Evolutionary conservation across 1,140 invertebrate genomes (phyloP), one percentile per base, ranked within the genome.

Genomic region (Heliothis subflexa): DNA sequence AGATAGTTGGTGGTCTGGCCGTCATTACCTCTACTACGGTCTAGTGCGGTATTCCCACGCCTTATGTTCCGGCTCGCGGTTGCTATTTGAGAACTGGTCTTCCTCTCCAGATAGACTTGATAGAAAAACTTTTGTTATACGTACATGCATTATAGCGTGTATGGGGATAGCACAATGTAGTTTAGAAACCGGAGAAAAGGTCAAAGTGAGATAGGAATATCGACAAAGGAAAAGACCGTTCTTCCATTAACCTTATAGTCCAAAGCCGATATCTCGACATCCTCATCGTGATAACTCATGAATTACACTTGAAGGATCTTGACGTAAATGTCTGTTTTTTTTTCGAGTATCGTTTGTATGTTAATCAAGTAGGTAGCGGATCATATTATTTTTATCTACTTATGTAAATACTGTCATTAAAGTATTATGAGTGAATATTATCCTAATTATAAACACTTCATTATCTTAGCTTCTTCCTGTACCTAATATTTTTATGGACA

Each of bases 1-100:
- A 40, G 33, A 40, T 25, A 25, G 21, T 25, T 25, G 2, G 33
- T 40, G 33, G 33, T 40, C 33, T 40, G 33, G 33, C 9, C 33
- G 9, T 40, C 33, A 7, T 40, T 40, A 40, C 33, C 33, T 40
- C 33, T 9, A 40, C 33, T 40, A 40, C 0, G 9, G 57, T 28
- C 57, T 61, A 61, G 33, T 64, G 40, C 61, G 13, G 21, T 16
- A 7, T 49, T 71, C 68, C 68, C 68, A 71, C 21, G 25, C 68
- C 12, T 14, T 7, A 33, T 33, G 54, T 18, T 71, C 25, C 68
- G 68, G 49, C 40, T 21, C 25, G 49, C 50, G 49, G 66, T 71
- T 18, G 68, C 21, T 14, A 55, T 71, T 54, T 55, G 28, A 66
- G 45, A 70, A 50, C 50, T 52, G 54, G 33, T 16, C 68, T 18